phyloP scores from a whole-genome alignment of 2,797 vertebrate genomes.

The Sebastes dallii region DNA sequence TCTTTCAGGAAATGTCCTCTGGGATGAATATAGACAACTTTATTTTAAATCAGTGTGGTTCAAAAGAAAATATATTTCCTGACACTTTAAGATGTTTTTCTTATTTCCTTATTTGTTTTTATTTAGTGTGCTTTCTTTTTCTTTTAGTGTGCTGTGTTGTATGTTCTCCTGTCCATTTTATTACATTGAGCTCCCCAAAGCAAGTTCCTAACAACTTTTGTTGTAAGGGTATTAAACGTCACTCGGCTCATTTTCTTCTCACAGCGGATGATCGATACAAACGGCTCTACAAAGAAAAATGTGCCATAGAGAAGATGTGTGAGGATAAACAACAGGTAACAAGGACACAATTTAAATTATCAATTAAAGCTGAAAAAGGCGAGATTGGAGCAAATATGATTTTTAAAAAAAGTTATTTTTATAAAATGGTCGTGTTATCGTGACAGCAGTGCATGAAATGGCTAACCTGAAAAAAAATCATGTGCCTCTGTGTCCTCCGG shows the following conservation, averaged over 20 bases:
- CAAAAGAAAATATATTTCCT: neutral
- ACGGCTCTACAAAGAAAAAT: constrained; percentile 76
- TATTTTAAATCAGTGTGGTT: neutral
- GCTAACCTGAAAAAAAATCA: too few relatives aligned
- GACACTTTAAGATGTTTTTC: neutral
- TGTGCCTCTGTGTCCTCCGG: too few relatives aligned
- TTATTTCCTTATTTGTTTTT: neutral
- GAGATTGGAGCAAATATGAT: too few relatives aligned
- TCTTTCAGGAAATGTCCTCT: neutral
- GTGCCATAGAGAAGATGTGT: constrained; percentile 75
- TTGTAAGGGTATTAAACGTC: neutral
- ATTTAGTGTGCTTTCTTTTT: neutral
- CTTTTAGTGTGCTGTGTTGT: neutral
- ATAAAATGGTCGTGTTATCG: accelerated
- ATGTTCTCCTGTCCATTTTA: neutral
- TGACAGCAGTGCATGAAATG: accelerated
- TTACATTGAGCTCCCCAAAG: neutral
- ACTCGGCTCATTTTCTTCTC: neutral
- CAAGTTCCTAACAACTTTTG: neutral
- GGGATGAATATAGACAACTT: neutral
- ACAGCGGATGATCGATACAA: constrained; percentile 55
- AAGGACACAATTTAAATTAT: accelerated
- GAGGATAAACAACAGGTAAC: constrained; percentile 81
- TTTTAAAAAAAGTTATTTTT: too few relatives aligned
- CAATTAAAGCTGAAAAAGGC: neutral